phyloP scores from a whole-genome alignment of 2,888 invertebrate species.

The Phasia obesa region DNA sequence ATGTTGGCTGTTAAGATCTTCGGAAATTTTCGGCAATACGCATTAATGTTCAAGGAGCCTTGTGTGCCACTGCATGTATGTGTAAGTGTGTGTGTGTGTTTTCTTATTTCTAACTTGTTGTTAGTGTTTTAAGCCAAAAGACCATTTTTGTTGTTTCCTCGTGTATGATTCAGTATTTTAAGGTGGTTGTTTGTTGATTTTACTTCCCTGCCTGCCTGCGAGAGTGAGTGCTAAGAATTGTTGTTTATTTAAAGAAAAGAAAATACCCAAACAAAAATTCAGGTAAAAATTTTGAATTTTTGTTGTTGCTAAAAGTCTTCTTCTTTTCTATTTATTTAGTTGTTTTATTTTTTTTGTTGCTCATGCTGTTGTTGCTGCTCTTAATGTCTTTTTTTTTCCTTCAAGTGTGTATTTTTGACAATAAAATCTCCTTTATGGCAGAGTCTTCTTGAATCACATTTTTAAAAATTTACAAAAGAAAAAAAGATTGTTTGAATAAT shows the following conservation, averaged over 20 bases:
- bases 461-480: constrained; percentile 5
- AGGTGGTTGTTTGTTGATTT: constrained; percentile 40
- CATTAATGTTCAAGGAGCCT: constrained; percentile 60
- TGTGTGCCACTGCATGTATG: constrained; percentile 7
- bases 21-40: constrained; percentile 65
- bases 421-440: constrained; percentile 19
- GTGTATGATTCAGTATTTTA: constrained; percentile 15
- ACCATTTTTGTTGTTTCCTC: constrained; percentile 24
- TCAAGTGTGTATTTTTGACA: not conserved
- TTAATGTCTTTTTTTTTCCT: constrained; percentile 34
- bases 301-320: constrained; percentile 28
- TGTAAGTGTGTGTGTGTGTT: not conserved
- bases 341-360: constrained; percentile 18
- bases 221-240: constrained; percentile 29
- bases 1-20: constrained; percentile 39
- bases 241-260: constrained; percentile 24
- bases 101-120: constrained; percentile 9
- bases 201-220: not conserved
- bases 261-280: constrained; percentile 28
- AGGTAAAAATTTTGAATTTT: constrained; percentile 49
- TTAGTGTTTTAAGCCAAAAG: constrained; percentile 32
- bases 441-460: constrained; percentile 3
- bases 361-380: constrained; percentile 31
- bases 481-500: not conserved
- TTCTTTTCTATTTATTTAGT: constrained; percentile 42